Evolutionary conservation across 2,797 vertebrate species (phyloP).

Genomic region (Margarornis squamiger): DNA sequence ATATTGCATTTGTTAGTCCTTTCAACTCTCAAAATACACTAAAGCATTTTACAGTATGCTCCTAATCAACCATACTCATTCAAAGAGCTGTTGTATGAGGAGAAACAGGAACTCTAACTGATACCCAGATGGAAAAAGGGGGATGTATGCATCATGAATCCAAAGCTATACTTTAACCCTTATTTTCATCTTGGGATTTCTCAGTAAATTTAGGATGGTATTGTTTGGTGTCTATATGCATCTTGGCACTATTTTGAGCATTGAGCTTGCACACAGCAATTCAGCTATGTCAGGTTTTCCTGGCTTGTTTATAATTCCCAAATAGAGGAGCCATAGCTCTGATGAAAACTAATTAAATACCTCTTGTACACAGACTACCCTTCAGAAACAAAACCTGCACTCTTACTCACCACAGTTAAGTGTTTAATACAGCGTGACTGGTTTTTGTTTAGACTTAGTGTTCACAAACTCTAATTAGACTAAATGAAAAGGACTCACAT

Average conservation of each 20-base stretch:
- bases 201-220: background rate
- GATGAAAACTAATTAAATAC: slow-evolving; percentile 22
- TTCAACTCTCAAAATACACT: slow-evolving; percentile 27
- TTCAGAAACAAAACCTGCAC: slow-evolving; percentile 13
- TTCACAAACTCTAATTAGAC: background rate
- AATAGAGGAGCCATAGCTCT: background rate
- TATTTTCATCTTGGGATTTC: background rate
- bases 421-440: background rate
- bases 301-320: background rate
- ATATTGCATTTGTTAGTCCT: slow-evolving; percentile 8
- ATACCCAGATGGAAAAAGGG: background rate
- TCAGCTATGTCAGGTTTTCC: background rate
- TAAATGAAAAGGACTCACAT: background rate
- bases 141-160: background rate
- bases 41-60: background rate
- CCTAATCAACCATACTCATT: background rate
- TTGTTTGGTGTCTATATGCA: background rate
- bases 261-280: background rate
- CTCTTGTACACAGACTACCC: background rate
- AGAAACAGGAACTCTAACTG: background rate
- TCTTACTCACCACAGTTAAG: background rate
- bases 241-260: background rate
- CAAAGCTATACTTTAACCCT: background rate
- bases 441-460: background rate
- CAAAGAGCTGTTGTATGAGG: background rate